phyloP scores from a whole-genome alignment of 2,888 invertebrate species.

The Drosophila buzzatii region DNA sequence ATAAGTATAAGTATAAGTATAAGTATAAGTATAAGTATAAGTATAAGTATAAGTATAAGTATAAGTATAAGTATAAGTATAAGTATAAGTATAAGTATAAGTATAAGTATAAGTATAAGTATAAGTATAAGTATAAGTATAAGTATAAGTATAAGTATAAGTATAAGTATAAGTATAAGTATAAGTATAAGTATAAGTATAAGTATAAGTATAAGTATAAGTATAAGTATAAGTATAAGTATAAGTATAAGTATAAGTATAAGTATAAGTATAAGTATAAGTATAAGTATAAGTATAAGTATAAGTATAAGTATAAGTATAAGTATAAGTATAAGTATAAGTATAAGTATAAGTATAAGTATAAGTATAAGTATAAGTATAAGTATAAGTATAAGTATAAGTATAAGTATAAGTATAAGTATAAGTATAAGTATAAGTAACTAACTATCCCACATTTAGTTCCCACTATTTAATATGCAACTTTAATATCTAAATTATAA shows the following conservation, averaged over 20 bases:
- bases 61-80: conserved; percentile 7
- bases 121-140: conserved; percentile 1
- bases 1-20: not conserved
- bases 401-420: not conserved
- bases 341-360: conserved; percentile 1
- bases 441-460: not conserved
- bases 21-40: not conserved
- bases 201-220: conserved; percentile 4
- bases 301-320: conserved; percentile 3
- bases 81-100: conserved; percentile 2
- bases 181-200: conserved; percentile 1
- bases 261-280: conserved; percentile 2
- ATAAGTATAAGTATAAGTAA: too few species aligned
- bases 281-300: conserved; percentile 8
- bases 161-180: conserved; percentile 1
- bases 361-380: conserved; percentile 4
- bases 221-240: not conserved
- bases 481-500: not conserved
- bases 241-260: conserved; percentile 1
- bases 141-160: conserved; percentile 3
- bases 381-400: not conserved
- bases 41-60: conserved; percentile 6
- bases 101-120: conserved; percentile 1
- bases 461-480: not conserved
- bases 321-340: conserved; percentile 7